phyloP scores from a whole-genome alignment of 2,888 invertebrate genomes.

The Mycogona germanica region DNA sequence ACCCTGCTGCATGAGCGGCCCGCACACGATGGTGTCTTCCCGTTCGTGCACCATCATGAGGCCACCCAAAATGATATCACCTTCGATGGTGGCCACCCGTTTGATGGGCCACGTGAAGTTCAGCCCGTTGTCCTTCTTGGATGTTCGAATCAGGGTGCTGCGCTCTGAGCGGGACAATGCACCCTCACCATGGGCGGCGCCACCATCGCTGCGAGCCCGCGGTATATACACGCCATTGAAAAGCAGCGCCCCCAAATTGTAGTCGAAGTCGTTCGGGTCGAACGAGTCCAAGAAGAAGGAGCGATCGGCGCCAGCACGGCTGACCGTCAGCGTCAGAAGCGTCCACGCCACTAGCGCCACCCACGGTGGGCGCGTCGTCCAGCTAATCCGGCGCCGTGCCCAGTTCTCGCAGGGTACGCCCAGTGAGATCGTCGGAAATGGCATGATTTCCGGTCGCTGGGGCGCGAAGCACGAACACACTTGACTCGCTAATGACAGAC shows the following conservation, averaged over 20 bases:
- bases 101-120: constrained; percentile 59
- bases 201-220: not conserved
- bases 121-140: constrained; percentile 4
- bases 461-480: no score
- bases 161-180: not conserved
- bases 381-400: no score
- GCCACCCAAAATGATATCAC: constrained; percentile 77
- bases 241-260: constrained; percentile 9
- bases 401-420: no score
- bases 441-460: no score
- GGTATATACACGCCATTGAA: constrained; percentile 11
- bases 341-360: no score
- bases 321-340: no score
- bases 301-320: no score
- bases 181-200: no score
- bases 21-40: constrained; percentile 75
- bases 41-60: constrained; percentile 93
- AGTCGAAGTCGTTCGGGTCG: constrained; percentile 2
- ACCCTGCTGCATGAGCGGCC: constrained; percentile 89
- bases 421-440: no score
- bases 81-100: constrained; percentile 72
- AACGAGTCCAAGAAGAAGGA: no score
- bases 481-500: no score
- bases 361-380: no score
- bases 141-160: not conserved